Percentiles rank a stretch among this genome's conserved stretches.
phyloP scores from a whole-genome alignment of 1,140 invertebrate species.

The Euschistus heros region DNA sequence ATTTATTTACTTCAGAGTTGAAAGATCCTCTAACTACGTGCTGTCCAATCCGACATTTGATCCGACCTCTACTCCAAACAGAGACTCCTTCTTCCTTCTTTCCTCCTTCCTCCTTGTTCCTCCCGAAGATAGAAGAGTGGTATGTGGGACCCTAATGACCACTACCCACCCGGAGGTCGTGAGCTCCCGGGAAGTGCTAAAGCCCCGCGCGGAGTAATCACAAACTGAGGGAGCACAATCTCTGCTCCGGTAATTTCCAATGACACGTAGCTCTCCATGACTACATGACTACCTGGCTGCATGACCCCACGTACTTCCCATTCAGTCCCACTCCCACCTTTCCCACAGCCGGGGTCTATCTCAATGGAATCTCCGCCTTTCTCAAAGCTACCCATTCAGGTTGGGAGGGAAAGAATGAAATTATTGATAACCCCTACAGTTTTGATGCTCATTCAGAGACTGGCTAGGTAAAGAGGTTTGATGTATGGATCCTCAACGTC shows the following conservation, averaged over 20 bases:
- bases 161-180: not conserved
- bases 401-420: not conserved
- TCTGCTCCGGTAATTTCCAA: constrained; percentile 5
- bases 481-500: too few species aligned
- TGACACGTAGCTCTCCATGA: constrained; percentile 6
- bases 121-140: too few species aligned
- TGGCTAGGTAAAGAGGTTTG: too few species aligned
- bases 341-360: not conserved
- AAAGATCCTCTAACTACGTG: too few species aligned
- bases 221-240: not conserved
- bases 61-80: too few species aligned
- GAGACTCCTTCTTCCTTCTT: too few species aligned
- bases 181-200: not conserved
- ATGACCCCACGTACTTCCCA: constrained; percentile 2
- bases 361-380: not conserved
- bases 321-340: not conserved
- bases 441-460: too few species aligned
- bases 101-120: too few species aligned
- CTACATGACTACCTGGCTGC: not conserved
- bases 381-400: not conserved
- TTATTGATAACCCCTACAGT: too few species aligned
- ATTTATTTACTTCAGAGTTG: too few species aligned
- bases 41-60: too few species aligned
- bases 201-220: not conserved
- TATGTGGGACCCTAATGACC: not conserved